Conservation (phyloP, 2,797 vertebrate genomes). For the Margarornis squamiger region DNA sequence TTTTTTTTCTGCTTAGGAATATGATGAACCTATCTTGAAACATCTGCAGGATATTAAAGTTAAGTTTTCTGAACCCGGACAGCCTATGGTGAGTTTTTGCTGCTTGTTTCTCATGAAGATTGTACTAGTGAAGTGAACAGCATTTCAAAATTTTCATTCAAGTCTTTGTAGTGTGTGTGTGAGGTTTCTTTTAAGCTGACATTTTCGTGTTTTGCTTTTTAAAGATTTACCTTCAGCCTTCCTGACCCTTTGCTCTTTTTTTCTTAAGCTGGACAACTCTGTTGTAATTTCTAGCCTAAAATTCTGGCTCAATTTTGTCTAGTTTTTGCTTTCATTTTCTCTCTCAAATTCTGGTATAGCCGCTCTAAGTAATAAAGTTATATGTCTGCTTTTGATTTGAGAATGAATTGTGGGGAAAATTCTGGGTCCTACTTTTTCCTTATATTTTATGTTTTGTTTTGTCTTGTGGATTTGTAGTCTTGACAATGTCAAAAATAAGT, state of each 20-base stretch:
- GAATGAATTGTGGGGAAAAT: not conserved
- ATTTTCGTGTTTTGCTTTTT: not conserved
- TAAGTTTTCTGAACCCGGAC: slow-evolving; percentile 91
- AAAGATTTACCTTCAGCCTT: not conserved
- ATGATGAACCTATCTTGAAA: slow-evolving; percentile 95
- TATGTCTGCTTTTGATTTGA: not conserved
- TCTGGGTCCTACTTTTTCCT: not conserved
- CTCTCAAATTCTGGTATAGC: not conserved
- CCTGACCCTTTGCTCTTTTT: not conserved
- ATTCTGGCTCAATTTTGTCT: not conserved
- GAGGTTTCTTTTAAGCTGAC: not conserved
- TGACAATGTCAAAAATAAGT: not conserved
- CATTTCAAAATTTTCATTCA: not conserved
- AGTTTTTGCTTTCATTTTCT: not conserved
- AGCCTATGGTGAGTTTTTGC: slow-evolving; percentile 88
- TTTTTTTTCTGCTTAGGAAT: slow-evolving; percentile 78
- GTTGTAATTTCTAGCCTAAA: not conserved
- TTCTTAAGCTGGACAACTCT: not conserved
- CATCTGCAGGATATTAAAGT: slow-evolving; percentile 95
- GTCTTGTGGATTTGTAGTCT: not conserved
- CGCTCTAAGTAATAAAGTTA: not conserved
- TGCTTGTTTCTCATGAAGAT: not conserved
- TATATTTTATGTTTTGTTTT: not conserved
- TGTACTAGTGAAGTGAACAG: not conserved
- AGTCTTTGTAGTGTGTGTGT: not conserved